Evolutionary conservation across 2,888 invertebrate species (phyloP).

Genomic region (Spialia ferax): DNA sequence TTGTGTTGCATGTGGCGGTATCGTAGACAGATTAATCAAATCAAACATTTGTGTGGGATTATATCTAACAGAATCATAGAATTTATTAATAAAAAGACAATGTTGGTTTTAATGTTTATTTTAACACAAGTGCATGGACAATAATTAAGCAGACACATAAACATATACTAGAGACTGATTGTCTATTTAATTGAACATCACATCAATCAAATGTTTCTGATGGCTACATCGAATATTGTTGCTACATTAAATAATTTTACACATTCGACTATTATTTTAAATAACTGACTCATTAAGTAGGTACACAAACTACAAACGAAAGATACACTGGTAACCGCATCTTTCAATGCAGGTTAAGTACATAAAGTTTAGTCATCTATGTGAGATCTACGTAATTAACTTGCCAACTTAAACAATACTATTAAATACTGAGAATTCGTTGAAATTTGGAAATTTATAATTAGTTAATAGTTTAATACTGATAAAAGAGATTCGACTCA

Average conservation of each 20-base stretch:
- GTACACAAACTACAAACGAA: background rate
- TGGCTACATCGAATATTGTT: background rate
- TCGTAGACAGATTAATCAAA: no score
- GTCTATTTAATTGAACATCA: slow-evolving; percentile 7
- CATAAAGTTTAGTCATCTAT: background rate
- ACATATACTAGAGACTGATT: background rate
- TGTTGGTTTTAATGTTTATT: slow-evolving; percentile 31
- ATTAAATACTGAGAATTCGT: slow-evolving; percentile 24
- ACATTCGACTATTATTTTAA: no score
- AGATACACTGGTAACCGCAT: background rate
- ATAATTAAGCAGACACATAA: slow-evolving; percentile 12
- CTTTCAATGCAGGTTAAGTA: slow-evolving; percentile 3
- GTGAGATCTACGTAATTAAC: background rate
- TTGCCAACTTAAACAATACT: background rate
- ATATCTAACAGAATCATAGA: no score
- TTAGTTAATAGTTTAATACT: no score
- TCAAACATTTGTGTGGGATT: no score
- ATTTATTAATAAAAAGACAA: background rate
- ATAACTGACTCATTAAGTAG: no score
- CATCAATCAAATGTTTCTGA: background rate
- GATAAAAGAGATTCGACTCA: slow-evolving; percentile 9
- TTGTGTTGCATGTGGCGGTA: no score
- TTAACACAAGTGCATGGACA: slow-evolving; percentile 38
- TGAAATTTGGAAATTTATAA: background rate
- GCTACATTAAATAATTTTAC: background rate